Conservation (phyloP, 1,140 invertebrate species). For the Drosophila ogumai region DNA sequence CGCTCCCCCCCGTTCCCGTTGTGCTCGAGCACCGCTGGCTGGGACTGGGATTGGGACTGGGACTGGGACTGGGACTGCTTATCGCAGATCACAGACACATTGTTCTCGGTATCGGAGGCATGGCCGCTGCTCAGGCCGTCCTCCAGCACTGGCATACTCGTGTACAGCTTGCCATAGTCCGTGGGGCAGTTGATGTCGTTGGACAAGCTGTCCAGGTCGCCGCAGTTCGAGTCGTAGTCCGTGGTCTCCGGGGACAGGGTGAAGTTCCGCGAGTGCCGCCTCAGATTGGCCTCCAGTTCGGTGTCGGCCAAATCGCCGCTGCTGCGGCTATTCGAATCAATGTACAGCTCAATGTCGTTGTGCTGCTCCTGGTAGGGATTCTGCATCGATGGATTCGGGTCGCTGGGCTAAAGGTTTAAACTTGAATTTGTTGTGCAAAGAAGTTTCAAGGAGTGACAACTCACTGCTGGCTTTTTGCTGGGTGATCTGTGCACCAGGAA, state of each 20-base stretch:
- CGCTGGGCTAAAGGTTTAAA: constrained; percentile 35
- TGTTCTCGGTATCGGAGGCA: constrained; percentile 96
- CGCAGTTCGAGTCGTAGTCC: constrained; percentile 96
- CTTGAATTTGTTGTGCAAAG: neutral
- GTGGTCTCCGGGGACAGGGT: constrained; percentile 97
- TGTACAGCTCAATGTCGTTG: constrained; percentile 83
- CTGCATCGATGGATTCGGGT: neutral
- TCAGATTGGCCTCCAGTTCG: constrained; percentile 76
- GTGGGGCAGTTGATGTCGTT: constrained; percentile 82
- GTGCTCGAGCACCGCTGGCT: constrained; percentile 38
- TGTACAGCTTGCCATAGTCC: constrained; percentile 81
- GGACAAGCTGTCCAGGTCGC: constrained; percentile 91
- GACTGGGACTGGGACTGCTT: constrained; percentile 43
- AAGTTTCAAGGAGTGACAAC: neutral
- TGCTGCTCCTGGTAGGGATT: constrained; percentile 73
- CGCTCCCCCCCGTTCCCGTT: constrained; percentile 53
- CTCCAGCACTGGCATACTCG: constrained; percentile 96
- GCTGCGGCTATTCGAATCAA: constrained; percentile 83
- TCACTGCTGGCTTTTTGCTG: constrained; percentile 70
- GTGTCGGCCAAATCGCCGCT: constrained; percentile 80
- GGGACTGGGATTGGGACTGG: constrained; percentile 13
- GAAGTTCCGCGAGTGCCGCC: constrained; percentile 86
- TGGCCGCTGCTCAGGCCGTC: constrained; percentile 96
- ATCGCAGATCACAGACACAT: constrained; percentile 84
- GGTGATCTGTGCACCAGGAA: constrained; percentile 81